These are phyloP conservation scores for Myotis yumanensis DNA, from an alignment of 2,113 vertebrate species.

Conservation along the genomic window DNA sequence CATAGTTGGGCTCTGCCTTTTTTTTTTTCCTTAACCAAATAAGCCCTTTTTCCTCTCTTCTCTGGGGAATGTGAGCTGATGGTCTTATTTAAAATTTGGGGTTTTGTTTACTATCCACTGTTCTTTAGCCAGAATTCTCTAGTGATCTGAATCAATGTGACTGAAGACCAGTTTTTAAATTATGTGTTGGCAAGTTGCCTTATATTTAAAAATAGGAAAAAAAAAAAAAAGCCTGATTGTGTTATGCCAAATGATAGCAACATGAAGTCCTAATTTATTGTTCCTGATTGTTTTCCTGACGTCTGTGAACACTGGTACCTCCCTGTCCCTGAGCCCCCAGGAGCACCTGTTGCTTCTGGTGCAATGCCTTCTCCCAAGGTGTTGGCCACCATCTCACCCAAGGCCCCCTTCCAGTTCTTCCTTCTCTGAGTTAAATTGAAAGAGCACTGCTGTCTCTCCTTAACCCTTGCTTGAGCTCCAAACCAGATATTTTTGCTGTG, in stretches of 20 bases:
- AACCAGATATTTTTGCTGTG: conserved; percentile 46
- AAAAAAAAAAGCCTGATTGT: conserved; percentile 83
- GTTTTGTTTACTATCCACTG: conserved; percentile 80
- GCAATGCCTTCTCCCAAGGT: conserved; percentile 73
- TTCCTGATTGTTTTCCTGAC: conserved; percentile 81
- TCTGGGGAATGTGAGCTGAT: conserved; percentile 77
- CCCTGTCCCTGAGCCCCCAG: conserved; percentile 78
- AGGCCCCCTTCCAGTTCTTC: neutral
- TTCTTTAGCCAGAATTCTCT: conserved; percentile 84
- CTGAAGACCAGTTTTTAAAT: conserved; percentile 84
- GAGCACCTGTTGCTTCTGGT: conserved; percentile 77
- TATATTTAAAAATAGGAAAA: conserved; percentile 84
- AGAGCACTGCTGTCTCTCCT: conserved; percentile 21
- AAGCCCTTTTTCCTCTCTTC: conserved; percentile 74
- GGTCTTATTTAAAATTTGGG: conserved; percentile 78
- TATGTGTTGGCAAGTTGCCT: conserved; percentile 88
- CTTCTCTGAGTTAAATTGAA: conserved; percentile 31
- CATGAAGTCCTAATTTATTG: conserved; percentile 87
- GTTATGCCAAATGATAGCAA: conserved; percentile 89
- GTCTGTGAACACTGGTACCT: conserved; percentile 84
- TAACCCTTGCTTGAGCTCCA: conserved; percentile 47
- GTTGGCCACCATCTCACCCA: conserved; percentile 37
- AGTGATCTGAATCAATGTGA: conserved; percentile 85
- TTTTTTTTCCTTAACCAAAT: conserved; percentile 53
- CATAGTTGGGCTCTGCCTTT: conserved; percentile 91